phyloP scores from a whole-genome alignment of 1,140 invertebrate species.

The Tribolium madens region DNA sequence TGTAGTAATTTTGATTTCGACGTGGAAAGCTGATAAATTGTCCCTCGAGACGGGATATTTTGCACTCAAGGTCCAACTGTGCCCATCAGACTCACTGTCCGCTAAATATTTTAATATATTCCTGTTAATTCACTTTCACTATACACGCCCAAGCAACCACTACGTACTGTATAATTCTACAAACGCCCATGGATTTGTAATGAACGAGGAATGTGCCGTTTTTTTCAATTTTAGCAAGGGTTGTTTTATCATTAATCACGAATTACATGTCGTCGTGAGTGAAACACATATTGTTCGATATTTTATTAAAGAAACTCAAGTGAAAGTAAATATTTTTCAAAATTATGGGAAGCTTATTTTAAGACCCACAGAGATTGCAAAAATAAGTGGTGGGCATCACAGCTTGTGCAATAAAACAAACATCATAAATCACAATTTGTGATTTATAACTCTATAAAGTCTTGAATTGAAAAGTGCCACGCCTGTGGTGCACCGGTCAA shows the following conservation, averaged over 20 bases:
- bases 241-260: background rate
- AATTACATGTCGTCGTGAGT: background rate
- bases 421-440: background rate
- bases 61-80: constrained; percentile 37
- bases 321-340: background rate
- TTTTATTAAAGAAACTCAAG: background rate
- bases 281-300: background rate
- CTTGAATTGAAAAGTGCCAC: background rate
- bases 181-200: constrained; percentile 52
- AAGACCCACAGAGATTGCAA: constrained; percentile 4
- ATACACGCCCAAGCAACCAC: constrained; percentile 47
- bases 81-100: constrained; percentile 50
- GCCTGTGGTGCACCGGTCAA: background rate
- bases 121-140: constrained; percentile 54
- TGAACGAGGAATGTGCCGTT: constrained; percentile 47
- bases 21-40: constrained; percentile 20
- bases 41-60: background rate
- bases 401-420: background rate
- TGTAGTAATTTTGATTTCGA: background rate
- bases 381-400: background rate
- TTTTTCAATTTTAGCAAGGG: background rate
- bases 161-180: constrained; percentile 39
- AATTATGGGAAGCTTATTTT: background rate
- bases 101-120: constrained; percentile 54
- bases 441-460: background rate